Evolutionary conservation across 1,140 invertebrate species (phyloP), one percentile per base, ranked within the genome.

Genomic region (Plutomurus gul): DNA sequence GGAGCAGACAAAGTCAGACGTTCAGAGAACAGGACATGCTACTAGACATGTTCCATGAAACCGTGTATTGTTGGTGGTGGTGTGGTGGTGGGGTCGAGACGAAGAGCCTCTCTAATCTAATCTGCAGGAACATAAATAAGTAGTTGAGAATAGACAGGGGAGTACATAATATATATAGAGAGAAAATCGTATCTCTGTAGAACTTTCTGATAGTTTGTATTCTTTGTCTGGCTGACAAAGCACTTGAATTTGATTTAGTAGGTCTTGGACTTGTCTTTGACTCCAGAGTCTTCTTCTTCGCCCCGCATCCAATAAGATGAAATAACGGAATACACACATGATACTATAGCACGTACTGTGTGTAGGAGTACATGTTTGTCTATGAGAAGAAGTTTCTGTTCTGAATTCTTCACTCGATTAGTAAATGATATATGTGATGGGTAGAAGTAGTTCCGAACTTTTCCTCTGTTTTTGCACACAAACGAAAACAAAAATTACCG

Each of bases 341-440:
- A n/a, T n/a, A n/a, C n/a, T n/a, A n/a, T n/a, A n/a, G n/a, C n/a
- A n/a, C n/a, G n/a, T n/a, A n/a, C n/a, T n/a, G n/a, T n/a, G n/a
- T n/a, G n/a, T n/a, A n/a, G n/a, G n/a, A n/a, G n/a, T n/a, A n/a
- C n/a, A n/a, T n/a, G n/a, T n/a, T n/a, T n/a, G n/a, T n/a, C n/a
- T n/a, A n/a, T n/a, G n/a, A 22, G 7, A 22, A 20, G 13, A 51
- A 22, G 5, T n/a, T 25, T 22, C 5, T 1, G 25, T 10, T 51
- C 20, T 18, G 47, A 51, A 51, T 65, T 60, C n/a, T 60, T 65
- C 56, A 33, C 56, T 65, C 56, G 56, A 65, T 65, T 65, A 36
- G 16, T 18, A 65, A 2, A 65, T 65, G 56, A 65, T 65, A 33
- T 33, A 65, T 65, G 56, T 22, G 20, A 22, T 11, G 30, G 51